These are phyloP conservation scores for Boloria selene DNA, from an alignment of 2,888 invertebrate genomes.

Conservation along the genomic window DNA sequence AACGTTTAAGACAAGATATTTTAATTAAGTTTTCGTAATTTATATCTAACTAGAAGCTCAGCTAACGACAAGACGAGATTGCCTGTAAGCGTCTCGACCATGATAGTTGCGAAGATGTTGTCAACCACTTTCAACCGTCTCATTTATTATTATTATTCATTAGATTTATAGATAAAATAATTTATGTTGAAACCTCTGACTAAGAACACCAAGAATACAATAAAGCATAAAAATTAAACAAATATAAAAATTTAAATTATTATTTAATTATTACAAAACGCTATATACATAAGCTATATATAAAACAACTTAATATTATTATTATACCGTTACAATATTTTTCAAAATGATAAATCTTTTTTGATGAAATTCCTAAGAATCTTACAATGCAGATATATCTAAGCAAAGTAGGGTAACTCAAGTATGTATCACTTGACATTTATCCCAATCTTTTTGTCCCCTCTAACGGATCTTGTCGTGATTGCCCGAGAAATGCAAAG, in stretches of 20 bases:
- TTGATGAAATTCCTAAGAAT: background rate
- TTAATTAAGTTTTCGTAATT: conserved; percentile 80
- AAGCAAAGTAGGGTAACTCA: conserved; percentile 13
- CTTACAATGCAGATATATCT: background rate
- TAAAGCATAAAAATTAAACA: background rate
- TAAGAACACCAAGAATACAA: background rate
- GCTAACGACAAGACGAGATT: conserved; percentile 69
- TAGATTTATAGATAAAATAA: conserved; percentile 9
- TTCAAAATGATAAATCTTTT: background rate
- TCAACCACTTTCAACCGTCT: conserved; percentile 20
- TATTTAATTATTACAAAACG: no score
- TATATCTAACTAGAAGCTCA: conserved; percentile 75
- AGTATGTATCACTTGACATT: conserved; percentile 28
- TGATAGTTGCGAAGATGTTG: conserved; percentile 44
- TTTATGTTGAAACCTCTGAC: background rate
- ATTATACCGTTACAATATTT: background rate
- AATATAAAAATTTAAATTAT: no score
- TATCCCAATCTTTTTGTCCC: conserved; percentile 30
- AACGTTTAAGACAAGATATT: conserved; percentile 51
- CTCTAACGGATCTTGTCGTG: conserved; percentile 29
- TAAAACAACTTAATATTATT: background rate
- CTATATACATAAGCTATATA: no score
- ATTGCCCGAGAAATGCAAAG: conserved; percentile 23
- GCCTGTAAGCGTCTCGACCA: conserved; percentile 64
- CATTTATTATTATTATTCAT: conserved; percentile 1